Conservation (phyloP, 1,140 invertebrate genomes). For the Cyrtorhinus lividipennis region DNA sequence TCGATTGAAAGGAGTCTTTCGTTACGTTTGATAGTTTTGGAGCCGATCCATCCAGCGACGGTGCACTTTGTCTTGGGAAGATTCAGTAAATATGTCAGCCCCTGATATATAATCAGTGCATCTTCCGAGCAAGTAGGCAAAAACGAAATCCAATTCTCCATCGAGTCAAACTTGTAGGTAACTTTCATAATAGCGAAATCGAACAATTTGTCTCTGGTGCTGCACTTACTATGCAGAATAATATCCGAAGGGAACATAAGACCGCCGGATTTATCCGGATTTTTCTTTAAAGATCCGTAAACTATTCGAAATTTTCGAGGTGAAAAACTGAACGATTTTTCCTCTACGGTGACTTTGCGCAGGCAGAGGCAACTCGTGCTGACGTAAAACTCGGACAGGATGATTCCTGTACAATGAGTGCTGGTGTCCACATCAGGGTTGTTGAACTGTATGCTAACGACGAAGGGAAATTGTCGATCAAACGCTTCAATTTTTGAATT, state of each 20-base stretch:
- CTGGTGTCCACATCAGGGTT: neutral
- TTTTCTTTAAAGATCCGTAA: neutral
- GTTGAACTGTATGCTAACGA: neutral
- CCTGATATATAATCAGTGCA: neutral
- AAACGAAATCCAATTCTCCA: neutral
- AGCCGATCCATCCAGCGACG: neutral
- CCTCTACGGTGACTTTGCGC: neutral
- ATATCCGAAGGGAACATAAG: neutral
- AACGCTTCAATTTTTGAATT: neutral
- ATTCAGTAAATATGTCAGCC: neutral
- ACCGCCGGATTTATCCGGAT: neutral
- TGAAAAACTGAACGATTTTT: neutral
- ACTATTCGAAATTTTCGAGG: neutral
- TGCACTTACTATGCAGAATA: neutral
- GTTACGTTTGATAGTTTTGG: neutral
- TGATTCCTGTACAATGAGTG: neutral
- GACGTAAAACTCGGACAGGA: neutral
- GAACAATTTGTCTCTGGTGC: neutral
- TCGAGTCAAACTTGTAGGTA: neutral
- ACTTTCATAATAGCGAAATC: neutral
- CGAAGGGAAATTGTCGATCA: neutral
- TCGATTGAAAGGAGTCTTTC: neutral
- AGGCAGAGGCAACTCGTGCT: neutral
- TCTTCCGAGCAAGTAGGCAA: neutral
- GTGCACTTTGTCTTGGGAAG: neutral